Base-by-base conservation (phyloP, 2,113 vertebrate genomes). In the Taxidea taxus region DNA sequence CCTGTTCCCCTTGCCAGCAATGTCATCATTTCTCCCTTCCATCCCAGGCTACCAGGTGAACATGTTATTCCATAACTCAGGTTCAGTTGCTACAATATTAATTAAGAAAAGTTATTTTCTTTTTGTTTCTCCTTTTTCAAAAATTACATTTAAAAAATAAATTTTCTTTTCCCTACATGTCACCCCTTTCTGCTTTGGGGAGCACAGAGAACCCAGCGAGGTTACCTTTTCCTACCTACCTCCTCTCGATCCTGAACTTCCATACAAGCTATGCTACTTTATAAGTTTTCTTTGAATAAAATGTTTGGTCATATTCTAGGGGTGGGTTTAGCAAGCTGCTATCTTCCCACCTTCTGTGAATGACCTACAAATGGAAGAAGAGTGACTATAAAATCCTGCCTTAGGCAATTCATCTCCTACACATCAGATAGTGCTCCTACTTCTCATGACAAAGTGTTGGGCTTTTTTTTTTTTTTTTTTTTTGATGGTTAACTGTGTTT, bases 231-330 rank as follows among this genome's bases (percentile, higher is more conserved):
- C 72, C 77, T 80, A 80, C 72, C 77, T 80, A 80, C 23, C n/a
- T 68, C n/a, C 31, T 94, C 25, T 96, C n/a, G 27, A 90, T 23
- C 25, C 21, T 60, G 3, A 58, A 83, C 21, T 86, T 77, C 47
- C 34, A 23, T 37, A 90, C 91, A 72, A 75, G 16, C 51, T 68
- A 87, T 39, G 27, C 54, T 87, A 66, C 9, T 85, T 84, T 86
- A 42, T 60, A 90, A 70, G 39, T 91, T 88, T 95, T 87, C 72
- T 92, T 83, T 94, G 9, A 95, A 86, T 72, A 87, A 92, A 90
- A 90, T 7, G 74, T 83, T 42, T 58, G 95, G 78, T 92, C 31
- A 90, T 77, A 90, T 87, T 70, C 8, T 75, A 88, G 34, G 16
- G 85, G 12, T 77, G 6, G 16, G 49, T 94, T 92, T 84, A 90